phyloP scores from a whole-genome alignment of 2,797 vertebrate genomes.

The Emys orbicularis region DNA sequence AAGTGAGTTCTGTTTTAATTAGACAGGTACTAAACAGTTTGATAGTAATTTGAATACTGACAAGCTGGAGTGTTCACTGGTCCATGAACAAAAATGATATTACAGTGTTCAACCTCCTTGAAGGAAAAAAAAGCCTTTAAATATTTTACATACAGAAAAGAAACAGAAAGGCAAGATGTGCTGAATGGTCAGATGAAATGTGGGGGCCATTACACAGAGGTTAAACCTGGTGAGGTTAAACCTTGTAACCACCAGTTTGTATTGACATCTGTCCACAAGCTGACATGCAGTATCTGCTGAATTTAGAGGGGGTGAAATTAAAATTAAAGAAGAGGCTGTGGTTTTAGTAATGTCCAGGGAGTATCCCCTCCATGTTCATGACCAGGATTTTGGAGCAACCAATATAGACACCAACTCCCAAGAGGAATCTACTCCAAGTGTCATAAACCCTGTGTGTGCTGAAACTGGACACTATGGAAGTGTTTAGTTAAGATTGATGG shows the following conservation, averaged over 20 bases:
- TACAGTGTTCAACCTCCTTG: conserved; percentile 43
- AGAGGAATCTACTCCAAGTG: background rate
- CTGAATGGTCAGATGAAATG: background rate
- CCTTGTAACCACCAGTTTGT: background rate
- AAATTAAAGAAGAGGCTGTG: background rate
- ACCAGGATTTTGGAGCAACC: background rate
- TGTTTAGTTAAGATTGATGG: background rate
- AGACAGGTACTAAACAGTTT: conserved; percentile 77
- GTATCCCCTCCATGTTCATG: background rate
- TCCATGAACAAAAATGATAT: conserved; percentile 72
- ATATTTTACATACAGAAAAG: conserved; percentile 43
- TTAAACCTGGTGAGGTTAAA: background rate
- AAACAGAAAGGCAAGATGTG: background rate
- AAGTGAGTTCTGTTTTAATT: conserved; percentile 79
- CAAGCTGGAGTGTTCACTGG: conserved; percentile 70
- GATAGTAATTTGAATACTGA: conserved; percentile 76
- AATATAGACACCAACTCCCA: background rate
- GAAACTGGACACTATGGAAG: background rate
- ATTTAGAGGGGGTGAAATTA: background rate
- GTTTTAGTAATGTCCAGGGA: background rate
- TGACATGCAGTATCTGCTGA: background rate
- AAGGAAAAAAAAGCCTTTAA: conserved; percentile 44
- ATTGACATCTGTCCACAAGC: background rate
- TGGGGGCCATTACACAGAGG: background rate
- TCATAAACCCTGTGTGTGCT: background rate